These are phyloP conservation scores for Pseudococcus longispinus DNA, from an alignment of 2,888 invertebrate species.

Conservation along the genomic window DNA sequence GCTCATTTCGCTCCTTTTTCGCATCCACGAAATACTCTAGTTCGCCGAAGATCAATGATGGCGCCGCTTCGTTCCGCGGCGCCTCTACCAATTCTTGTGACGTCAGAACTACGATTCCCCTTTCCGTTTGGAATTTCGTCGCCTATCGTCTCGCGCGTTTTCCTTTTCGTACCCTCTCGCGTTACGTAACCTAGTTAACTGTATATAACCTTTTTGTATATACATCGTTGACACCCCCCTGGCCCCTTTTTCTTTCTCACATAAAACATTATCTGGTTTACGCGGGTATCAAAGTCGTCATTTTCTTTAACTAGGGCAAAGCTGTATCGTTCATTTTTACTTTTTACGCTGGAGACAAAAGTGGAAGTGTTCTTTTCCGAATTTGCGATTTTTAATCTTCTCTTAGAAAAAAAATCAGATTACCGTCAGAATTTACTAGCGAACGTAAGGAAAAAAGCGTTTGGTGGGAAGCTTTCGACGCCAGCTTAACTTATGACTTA, in stretches of 20 bases:
- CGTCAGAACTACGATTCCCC: slow-evolving; percentile 48
- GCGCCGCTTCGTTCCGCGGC: slow-evolving; percentile 56
- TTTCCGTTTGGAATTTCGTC: slow-evolving; percentile 52
- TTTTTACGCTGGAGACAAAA: slow-evolving; percentile 41
- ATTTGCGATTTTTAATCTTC: slow-evolving; percentile 40
- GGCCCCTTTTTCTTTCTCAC: slow-evolving; percentile 24
- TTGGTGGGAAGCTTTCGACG: slow-evolving; percentile 7
- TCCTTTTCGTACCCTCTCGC: slow-evolving; percentile 48
- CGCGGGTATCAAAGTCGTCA: slow-evolving; percentile 47
- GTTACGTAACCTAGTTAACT: slow-evolving; percentile 56
- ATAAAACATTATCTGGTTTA: slow-evolving; percentile 52
- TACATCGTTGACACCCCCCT: slow-evolving; percentile 37
- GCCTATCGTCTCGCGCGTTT: slow-evolving; percentile 47
- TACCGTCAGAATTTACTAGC: slow-evolving; percentile 14
- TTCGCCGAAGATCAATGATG: slow-evolving; percentile 56
- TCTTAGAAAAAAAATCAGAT: slow-evolving; percentile 33
- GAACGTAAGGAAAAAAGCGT: not conserved
- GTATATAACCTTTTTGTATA: slow-evolving; percentile 53
- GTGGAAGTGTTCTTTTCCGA: slow-evolving; percentile 43
- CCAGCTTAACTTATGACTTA: slow-evolving; percentile 43
- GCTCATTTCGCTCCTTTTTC: slow-evolving; percentile 44
- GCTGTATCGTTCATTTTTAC: slow-evolving; percentile 43
- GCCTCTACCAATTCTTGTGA: slow-evolving; percentile 53
- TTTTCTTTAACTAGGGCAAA: slow-evolving; percentile 51
- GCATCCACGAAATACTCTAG: slow-evolving; percentile 53